These are phyloP conservation scores for Balearica regulorum DNA, from an alignment of 2,797 vertebrate species.

Conservation along the genomic window DNA sequence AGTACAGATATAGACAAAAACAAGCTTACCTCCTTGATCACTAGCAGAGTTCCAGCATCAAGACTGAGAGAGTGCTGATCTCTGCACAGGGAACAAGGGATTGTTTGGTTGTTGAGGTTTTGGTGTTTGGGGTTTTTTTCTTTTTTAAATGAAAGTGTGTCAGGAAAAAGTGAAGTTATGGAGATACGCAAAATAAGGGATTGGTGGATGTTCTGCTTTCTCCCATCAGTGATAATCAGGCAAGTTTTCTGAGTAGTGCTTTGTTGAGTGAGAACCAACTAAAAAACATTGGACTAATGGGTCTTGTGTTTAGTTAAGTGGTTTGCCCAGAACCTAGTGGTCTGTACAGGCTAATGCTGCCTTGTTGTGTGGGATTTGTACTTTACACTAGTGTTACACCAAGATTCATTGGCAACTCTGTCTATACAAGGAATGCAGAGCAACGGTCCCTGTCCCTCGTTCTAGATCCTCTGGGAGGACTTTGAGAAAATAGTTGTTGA, in stretches of 20 bases:
- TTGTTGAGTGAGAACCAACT: not conserved
- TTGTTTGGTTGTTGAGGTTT: not conserved
- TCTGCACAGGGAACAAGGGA: not conserved
- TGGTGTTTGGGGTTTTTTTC: not conserved
- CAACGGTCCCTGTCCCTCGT: not conserved
- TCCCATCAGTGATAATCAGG: not conserved
- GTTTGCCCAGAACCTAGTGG: not conserved
- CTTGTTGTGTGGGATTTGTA: not conserved
- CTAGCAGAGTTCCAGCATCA: not conserved
- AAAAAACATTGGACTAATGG: not conserved
- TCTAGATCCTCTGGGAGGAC: constrained; percentile 41
- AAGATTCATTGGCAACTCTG: not conserved
- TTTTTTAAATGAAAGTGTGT: not conserved
- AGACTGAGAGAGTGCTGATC: not conserved
- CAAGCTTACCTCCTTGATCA: not conserved
- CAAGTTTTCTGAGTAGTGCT: not conserved
- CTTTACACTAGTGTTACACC: not conserved
- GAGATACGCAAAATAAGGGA: not conserved
- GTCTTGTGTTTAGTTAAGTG: not conserved
- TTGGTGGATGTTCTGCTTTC: not conserved
- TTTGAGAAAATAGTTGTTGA: not conserved
- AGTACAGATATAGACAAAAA: not conserved
- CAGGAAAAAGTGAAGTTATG: not conserved
- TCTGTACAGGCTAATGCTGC: not conserved
- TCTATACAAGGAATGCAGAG: not conserved